These are phyloP conservation scores for Falco berigora DNA, from an alignment of 2,797 vertebrate species.

Conservation along the genomic window DNA sequence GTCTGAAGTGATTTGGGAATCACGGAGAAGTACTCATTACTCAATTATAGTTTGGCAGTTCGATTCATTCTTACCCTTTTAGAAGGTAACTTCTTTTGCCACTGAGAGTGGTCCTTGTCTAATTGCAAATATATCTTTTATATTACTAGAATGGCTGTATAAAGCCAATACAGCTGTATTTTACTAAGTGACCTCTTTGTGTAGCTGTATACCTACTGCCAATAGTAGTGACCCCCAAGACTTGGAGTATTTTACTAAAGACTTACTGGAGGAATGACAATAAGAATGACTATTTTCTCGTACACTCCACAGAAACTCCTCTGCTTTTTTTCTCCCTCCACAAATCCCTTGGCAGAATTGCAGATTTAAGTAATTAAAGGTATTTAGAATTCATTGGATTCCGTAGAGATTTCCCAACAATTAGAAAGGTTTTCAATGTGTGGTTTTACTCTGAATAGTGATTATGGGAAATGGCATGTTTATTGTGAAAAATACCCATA, in stretches of 20 bases:
- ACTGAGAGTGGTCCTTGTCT: not conserved
- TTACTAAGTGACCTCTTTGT: not conserved
- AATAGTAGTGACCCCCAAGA: not conserved
- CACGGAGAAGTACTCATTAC: not conserved
- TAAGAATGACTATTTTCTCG: not conserved
- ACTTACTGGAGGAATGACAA: not conserved
- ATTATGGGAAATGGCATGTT: conserved; percentile 18
- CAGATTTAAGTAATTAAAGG: conserved; percentile 36
- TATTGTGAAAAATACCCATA: not conserved
- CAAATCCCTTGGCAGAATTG: conserved; percentile 30
- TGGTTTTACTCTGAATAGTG: not conserved
- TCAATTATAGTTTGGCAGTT: not conserved
- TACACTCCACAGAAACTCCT: not conserved
- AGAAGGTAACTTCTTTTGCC: not conserved
- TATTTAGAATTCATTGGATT: conserved; percentile 31
- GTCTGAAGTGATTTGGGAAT: not conserved
- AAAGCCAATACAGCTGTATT: not conserved
- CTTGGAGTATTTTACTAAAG: not conserved
- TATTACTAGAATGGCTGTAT: not conserved
- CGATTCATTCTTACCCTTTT: not conserved
- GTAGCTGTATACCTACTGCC: not conserved
- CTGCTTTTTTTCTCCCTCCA: not conserved
- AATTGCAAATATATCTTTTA: not conserved
- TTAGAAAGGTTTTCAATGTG: conserved; percentile 1
- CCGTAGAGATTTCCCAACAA: conserved; percentile 20